A percentile compares a stretch with the other conserved stretches of the same genome.
Evolutionary conservation across 2,113 vertebrate species (phyloP).

Genomic region (Saccopteryx leptura): DNA sequence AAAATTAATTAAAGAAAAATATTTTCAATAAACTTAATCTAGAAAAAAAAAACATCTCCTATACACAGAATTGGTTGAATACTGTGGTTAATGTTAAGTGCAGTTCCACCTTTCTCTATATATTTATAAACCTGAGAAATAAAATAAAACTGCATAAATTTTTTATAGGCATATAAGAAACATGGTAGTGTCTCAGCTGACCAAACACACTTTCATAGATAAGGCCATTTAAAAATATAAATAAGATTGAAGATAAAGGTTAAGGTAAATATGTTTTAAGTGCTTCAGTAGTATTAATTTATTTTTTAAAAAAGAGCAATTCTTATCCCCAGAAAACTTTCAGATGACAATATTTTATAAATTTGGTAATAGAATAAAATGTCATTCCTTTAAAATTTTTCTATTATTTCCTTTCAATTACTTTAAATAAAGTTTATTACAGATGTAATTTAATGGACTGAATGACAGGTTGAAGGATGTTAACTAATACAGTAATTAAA

Average conservation of each 20-base stretch:
- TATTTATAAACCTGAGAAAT: not conserved
- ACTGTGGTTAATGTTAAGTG: not conserved
- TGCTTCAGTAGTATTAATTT: conserved; percentile 42
- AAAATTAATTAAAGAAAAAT: conserved; percentile 60
- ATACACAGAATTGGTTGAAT: not conserved
- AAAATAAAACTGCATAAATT: not conserved
- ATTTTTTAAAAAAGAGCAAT: not conserved
- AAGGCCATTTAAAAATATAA: conserved; percentile 33
- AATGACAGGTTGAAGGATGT: not conserved
- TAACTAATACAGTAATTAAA: conserved; percentile 31
- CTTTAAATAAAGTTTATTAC: conserved; percentile 54
- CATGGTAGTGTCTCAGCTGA: not conserved
- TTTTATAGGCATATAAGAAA: not conserved
- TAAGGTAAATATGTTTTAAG: conserved; percentile 54
- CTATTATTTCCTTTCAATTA: conserved; percentile 64
- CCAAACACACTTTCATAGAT: not conserved
- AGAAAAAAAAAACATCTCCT: not conserved
- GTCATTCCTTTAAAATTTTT: conserved; percentile 36
- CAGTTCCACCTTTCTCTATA: not conserved
- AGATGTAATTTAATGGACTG: conserved; percentile 47
- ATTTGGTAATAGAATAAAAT: conserved; percentile 36
- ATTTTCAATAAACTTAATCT: conserved; percentile 36
- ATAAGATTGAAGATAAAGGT: not conserved
- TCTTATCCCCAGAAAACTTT: conserved; percentile 10
- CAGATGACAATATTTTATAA: conserved; percentile 28